phyloP scores from a whole-genome alignment of 2,797 vertebrate species.

The Cynodonichthys magdalenae region DNA sequence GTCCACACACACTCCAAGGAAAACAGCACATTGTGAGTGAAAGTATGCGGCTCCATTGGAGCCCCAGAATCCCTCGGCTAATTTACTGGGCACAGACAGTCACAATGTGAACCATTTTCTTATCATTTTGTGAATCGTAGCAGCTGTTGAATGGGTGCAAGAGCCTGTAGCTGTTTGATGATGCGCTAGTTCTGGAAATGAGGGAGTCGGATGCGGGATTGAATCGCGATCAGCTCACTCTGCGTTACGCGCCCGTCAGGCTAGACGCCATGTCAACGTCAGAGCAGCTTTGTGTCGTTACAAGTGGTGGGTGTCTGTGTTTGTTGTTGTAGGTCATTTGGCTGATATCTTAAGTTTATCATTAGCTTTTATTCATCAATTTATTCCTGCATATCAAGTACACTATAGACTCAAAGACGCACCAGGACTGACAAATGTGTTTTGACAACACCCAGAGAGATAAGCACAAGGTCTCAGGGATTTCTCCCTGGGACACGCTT shows the following conservation, averaged over 20 bases:
- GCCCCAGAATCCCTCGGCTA: constrained; percentile 44
- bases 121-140: constrained; percentile 51
- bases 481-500: constrained; percentile 71
- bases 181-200: constrained; percentile 51
- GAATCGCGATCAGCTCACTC: constrained; percentile 40
- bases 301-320: constrained; percentile 10
- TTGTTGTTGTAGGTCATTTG: not conserved
- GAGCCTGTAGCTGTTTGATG: constrained; percentile 59
- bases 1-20: constrained; percentile 26
- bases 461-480: constrained; percentile 62
- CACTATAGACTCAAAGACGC: constrained; percentile 47
- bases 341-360: constrained; percentile 11
- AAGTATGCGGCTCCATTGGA: constrained; percentile 18
- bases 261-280: constrained; percentile 21
- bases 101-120: constrained; percentile 42
- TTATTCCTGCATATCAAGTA: constrained; percentile 50
- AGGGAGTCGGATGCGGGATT: constrained; percentile 32
- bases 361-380: constrained; percentile 20
- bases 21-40: constrained; percentile 19
- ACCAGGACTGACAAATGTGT: constrained; percentile 70
- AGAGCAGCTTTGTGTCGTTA: constrained; percentile 33
- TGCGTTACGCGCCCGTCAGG: constrained; percentile 22
- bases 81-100: constrained; percentile 53
- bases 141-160: constrained; percentile 61
- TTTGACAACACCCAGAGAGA: constrained; percentile 69